Base-by-base conservation (phyloP, 2,888 invertebrate species). In the Harpagoxenus sublaevis region DNA sequence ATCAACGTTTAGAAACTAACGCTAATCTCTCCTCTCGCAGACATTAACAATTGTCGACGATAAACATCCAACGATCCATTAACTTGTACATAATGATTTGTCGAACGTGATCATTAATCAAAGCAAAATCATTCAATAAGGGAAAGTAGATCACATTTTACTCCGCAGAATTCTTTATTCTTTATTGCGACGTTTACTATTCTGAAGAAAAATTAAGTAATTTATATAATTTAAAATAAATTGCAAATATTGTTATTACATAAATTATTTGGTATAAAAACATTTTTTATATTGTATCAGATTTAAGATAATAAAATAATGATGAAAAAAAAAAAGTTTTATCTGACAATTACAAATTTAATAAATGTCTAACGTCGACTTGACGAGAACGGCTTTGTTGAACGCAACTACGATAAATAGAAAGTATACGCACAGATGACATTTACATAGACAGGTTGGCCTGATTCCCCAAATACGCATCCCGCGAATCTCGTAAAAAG, bases 371-470 rank as follows among this genome's bases (percentile, higher is more conserved):
- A 3, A 57, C 2, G 12, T 42, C 65, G 9, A 65, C 12, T 12
- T 35, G 51, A 31, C 42, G 31, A n/a, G 65, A 71, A 39, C 31
- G 66, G 35, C 35, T 63, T 48, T 39, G 39, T 15, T 35, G 60
- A 62, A 57, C 71, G 55, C 73, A 84, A 86, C 71, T 71, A 23
- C 23, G 23, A 23, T 23, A 57, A 70, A 57, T 93, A 92, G 92
- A 92, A 93, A 93, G 93, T 92, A 89, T 86, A 89, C 84, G 74
- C 78, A 74, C 84, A 86, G 53, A 89, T 86, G 78, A 91, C 88
- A 89, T 91, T 91, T 88, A 86, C 82, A 75, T 87, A 91, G 77
- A 86, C 82, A 84, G 86, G 82, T 84, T 90, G 93, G 88, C 93
- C 93, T 84, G 84, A 89, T 93, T 92, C 84, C 89, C 91, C 74